Evolutionary conservation across 2,113 vertebrate species (phyloP), one percentile per base, ranked within the genome.

Genomic region (Peromyscus maniculatus): DNA sequence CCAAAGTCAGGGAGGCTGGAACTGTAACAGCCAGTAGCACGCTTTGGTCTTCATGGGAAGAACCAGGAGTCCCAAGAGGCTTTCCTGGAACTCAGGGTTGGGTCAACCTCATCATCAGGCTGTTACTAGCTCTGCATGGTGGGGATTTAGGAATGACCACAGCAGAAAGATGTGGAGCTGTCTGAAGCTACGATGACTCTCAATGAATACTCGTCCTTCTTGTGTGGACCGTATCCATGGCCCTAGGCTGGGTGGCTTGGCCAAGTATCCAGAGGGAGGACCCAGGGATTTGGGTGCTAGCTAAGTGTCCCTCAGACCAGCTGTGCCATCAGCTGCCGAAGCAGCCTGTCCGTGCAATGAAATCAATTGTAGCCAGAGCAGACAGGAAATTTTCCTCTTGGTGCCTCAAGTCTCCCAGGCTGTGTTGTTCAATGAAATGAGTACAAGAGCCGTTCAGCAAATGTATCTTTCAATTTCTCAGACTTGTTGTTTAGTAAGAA

Each of bases 381-480:
- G 77, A 84, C 5, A 78, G 39, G 62, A 97, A 97, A 96, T 95
- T 92, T 89, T 84, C 92, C 93, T 98, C 93, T 98, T 94, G 96
- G 94, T 94, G 79, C 64, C 93, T 66, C 89, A 82, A 86, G 91
- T 83, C 74, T 96, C 82, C 78, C 39, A 69, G 97, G 97, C 77
- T 94, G 94, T 62, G 95, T 74, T 96, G 79, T 94, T 66, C 91
- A 97, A 55, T 26, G 95, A 97, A 97, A 97, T 97, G 87, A 97
- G 92, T 55, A 72, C 87, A 94, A 0, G 67, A 95, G 9, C 55
- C 8, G 67, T 84, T 91, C 55, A 16, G 94, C 96, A 97, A 98
- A 97, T 7, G 92, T 39, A 67, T 91, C 64, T 98, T 97, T 91
- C 82, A 24, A 31, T 96, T 98, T 97, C 71, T 67, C 66, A 74